phyloP scores from a whole-genome alignment of 2,888 invertebrate species.

The Empis stercorea region DNA sequence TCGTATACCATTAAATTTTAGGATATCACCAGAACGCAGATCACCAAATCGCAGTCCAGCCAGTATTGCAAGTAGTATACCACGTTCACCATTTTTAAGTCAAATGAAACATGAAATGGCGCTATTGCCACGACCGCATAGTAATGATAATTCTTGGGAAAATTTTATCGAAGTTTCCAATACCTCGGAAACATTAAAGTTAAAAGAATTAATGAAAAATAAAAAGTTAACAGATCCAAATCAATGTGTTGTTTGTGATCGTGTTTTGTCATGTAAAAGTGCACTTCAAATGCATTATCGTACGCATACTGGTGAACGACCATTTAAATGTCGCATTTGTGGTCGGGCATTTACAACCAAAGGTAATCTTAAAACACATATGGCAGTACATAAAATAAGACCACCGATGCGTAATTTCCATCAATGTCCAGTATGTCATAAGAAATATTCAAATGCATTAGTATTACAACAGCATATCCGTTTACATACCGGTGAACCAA shows the following conservation, averaged over 20 bases:
- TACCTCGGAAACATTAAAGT: conserved; percentile 89
- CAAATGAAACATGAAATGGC: conserved; percentile 35
- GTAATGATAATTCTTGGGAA: conserved; percentile 94
- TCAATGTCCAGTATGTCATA: conserved; percentile 96
- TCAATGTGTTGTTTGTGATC: conserved; percentile 95
- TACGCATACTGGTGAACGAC: conserved; percentile 43
- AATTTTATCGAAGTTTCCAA: conserved; percentile 80
- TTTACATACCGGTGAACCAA: conserved; percentile 81
- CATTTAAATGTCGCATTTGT: conserved; percentile 95
- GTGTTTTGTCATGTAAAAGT: conserved; percentile 92
- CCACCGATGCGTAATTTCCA: conserved; percentile 86
- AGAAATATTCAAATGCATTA: conserved; percentile 87
- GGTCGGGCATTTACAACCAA: conserved; percentile 97
- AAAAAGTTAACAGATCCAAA: conserved; percentile 94
- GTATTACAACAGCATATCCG: conserved; percentile 93
- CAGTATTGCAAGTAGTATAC: conserved; percentile 27
- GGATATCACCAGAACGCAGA: conserved; percentile 27
- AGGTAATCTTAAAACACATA: conserved; percentile 97
- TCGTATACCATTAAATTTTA: not conserved
- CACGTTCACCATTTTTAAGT: conserved; percentile 33
- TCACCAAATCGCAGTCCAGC: conserved; percentile 34
- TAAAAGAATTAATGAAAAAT: conserved; percentile 94
- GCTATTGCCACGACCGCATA: conserved; percentile 64
- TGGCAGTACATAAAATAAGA: conserved; percentile 96
- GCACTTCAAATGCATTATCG: conserved; percentile 95